Percentiles rank a stretch among this genome's conserved stretches.
Conservation (phyloP, 2,797 vertebrate genomes). For the Dicrostonyx torquatus region DNA sequence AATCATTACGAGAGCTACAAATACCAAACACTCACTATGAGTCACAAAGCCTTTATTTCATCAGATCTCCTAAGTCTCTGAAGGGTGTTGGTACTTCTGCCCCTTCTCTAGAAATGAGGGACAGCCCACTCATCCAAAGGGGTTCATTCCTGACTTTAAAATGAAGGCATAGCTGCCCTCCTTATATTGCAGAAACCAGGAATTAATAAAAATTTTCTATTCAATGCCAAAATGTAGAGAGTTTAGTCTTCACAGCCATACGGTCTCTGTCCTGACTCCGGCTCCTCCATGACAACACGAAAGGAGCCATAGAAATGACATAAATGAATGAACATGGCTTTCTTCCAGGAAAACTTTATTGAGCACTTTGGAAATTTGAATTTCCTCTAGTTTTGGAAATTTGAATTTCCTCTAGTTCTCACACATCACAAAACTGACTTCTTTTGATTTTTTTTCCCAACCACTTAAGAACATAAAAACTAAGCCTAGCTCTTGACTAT, state of each 20-base stretch:
- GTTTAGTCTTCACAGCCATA: background rate
- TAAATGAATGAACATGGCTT: constrained; percentile 23
- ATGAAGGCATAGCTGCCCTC: background rate
- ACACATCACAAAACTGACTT: constrained; percentile 32
- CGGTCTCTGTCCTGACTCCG: background rate
- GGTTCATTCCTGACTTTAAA: background rate
- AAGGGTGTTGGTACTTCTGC: background rate
- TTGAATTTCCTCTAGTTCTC: constrained; percentile 51
- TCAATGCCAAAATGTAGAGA: constrained; percentile 14
- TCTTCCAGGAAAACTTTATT: constrained; percentile 43
- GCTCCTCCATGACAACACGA: background rate
- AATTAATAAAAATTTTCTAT: background rate
- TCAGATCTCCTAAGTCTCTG: background rate
- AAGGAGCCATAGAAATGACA: background rate
- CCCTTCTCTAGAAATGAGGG: background rate
- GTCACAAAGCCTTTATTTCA: background rate
- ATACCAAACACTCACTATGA: background rate
- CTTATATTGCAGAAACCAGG: background rate
- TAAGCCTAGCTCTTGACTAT: background rate
- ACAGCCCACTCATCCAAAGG: background rate
- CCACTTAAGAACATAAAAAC: constrained; percentile 52
- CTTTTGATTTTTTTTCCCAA: background rate
- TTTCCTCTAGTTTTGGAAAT: constrained; percentile 39
- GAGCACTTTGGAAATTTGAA: constrained; percentile 2
- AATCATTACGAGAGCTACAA: background rate